Conservation (phyloP, 2,797 vertebrate genomes). For the Neoniphon sammara region DNA sequence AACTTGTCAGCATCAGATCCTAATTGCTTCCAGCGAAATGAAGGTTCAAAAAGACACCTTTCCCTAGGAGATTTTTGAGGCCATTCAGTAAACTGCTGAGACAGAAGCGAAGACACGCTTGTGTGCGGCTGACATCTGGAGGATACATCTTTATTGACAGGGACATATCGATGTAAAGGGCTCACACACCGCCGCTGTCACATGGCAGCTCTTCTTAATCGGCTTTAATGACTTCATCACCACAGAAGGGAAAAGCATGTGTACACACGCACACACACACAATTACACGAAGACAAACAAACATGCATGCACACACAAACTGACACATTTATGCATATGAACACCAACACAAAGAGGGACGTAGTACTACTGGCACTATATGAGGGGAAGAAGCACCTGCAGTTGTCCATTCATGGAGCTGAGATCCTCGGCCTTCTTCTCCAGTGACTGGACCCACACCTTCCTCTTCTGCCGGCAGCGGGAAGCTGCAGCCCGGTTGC, state of each 20-base stretch:
- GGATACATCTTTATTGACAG: constrained; percentile 90
- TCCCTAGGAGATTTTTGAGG: constrained; percentile 88
- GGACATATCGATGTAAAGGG: constrained; percentile 82
- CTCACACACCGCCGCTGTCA: constrained; percentile 80
- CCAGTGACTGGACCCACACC: constrained; percentile 97
- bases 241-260: constrained; percentile 69
- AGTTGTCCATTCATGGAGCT: constrained; percentile 92
- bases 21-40: constrained; percentile 87
- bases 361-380: constrained; percentile 18
- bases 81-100: constrained; percentile 83
- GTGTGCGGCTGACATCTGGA: constrained; percentile 88
- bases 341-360: constrained; percentile 3
- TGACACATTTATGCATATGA: constrained; percentile 20
- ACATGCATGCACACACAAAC: constrained; percentile 31
- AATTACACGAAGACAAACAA: constrained; percentile 48
- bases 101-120: constrained; percentile 86
- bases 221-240: constrained; percentile 87
- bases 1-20: constrained; percentile 88
- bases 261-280: constrained; percentile 49
- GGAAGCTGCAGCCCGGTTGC: constrained; percentile 94
- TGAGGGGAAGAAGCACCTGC: constrained; percentile 83
- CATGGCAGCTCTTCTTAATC: constrained; percentile 82
- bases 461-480: constrained; percentile 97
- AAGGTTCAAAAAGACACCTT: constrained; percentile 89
- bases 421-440: constrained; percentile 95